phyloP scores from a whole-genome alignment of 2,113 vertebrate species.

The Callithrix jacchus region DNA sequence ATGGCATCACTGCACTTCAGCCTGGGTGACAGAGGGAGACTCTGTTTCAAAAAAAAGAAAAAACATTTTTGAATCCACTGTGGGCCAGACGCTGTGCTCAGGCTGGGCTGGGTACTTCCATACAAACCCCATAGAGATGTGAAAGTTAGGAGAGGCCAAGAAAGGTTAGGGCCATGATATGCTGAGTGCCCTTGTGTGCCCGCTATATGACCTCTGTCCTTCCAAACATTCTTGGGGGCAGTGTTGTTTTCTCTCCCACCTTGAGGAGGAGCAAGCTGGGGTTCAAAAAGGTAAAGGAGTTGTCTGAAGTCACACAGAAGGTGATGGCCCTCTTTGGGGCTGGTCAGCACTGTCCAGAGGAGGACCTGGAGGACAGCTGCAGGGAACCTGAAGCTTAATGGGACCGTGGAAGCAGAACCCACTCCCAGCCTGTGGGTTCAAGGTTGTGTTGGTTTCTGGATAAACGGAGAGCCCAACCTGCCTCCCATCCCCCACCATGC shows the following conservation, averaged over 20 bases:
- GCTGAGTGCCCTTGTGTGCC: background rate
- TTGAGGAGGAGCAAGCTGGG: background rate
- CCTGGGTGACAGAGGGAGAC: too few relatives aligned
- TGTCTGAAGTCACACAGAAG: background rate
- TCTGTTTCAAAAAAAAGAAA: too few relatives aligned
- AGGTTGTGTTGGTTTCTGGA: background rate
- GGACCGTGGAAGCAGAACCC: background rate
- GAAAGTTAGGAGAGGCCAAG: background rate
- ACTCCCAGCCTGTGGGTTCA: background rate
- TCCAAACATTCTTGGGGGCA: background rate
- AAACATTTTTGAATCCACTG: background rate
- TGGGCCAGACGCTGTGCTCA: background rate
- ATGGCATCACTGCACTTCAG: too few relatives aligned
- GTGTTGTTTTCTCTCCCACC: too few relatives aligned
- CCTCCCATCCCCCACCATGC: background rate
- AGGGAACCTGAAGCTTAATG: background rate
- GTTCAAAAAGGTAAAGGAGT: background rate
- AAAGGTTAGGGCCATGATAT: background rate
- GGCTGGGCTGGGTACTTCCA: background rate
- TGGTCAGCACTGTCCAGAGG: background rate
- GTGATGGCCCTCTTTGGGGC: background rate
- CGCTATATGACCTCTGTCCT: background rate
- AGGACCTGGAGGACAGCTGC: background rate
- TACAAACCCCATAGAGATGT: background rate
- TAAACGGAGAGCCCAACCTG: background rate